Evolutionary conservation across 2,888 invertebrate species (phyloP).

Genomic region (Drosophila lacicola): DNA sequence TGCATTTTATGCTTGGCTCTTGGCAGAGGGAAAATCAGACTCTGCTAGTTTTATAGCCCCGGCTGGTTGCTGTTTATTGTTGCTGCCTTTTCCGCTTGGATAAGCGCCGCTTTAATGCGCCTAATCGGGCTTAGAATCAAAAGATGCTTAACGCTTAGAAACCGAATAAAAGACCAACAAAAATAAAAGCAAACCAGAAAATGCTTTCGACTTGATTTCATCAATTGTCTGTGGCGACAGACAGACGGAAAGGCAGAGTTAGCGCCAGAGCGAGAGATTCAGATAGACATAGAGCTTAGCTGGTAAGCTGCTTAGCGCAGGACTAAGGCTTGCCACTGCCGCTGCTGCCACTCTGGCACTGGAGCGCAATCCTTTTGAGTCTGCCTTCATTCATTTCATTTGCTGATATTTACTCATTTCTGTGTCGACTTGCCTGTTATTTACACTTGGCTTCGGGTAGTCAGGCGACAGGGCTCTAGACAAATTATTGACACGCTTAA

Average conservation of each 20-base stretch:
- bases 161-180: constrained; percentile 26
- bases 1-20: constrained; percentile 74
- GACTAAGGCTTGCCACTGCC: constrained; percentile 13
- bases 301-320: constrained; percentile 54
- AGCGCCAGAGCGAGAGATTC: constrained; percentile 10
- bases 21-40: constrained; percentile 40
- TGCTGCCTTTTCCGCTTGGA: constrained; percentile 57
- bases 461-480: constrained; percentile 43
- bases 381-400: constrained; percentile 57
- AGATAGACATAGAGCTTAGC: constrained; percentile 32
- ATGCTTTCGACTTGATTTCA: constrained; percentile 34
- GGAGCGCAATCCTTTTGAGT: constrained; percentile 48
- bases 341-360: constrained; percentile 1
- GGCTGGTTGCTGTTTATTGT: constrained; percentile 46
- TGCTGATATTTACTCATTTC: constrained; percentile 61
- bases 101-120: constrained; percentile 72
- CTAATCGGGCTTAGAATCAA: constrained; percentile 78
- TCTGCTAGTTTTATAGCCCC: constrained; percentile 48
- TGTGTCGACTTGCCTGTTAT: constrained; percentile 52
- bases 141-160: constrained; percentile 53
- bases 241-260: constrained; percentile 6
- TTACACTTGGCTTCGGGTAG: constrained; percentile 49
- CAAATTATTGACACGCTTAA: constrained; percentile 77
- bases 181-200: constrained; percentile 24
- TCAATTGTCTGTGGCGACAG: constrained; percentile 38